A percentile compares a stretch with the other conserved stretches of the same genome.
phyloP scores from a whole-genome alignment of 2,797 vertebrate species.

The Lutjanus argentimaculatus region DNA sequence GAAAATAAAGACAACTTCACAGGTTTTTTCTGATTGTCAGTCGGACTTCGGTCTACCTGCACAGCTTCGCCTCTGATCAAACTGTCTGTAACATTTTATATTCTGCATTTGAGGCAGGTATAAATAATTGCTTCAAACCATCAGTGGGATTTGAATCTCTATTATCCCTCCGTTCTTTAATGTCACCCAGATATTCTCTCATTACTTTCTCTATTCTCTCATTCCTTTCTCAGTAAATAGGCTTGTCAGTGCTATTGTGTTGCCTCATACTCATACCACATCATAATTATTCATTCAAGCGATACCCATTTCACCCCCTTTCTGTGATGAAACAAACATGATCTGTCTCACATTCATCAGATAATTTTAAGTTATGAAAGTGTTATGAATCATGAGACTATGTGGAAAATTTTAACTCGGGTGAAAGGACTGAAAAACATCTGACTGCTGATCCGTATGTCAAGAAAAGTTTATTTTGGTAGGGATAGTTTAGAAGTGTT shows the following conservation, averaged over 20 bases:
- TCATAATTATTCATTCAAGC: conserved; percentile 47
- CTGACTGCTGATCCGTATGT: conserved; percentile 12
- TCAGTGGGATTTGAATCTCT: conserved; percentile 9
- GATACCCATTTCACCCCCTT: conserved; percentile 20
- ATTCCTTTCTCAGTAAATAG: conserved; percentile 29
- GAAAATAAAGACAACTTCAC: neutral
- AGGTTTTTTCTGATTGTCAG: neutral
- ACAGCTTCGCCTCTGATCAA: neutral
- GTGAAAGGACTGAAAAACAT: conserved; percentile 27
- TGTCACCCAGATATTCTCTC: conserved; percentile 28
- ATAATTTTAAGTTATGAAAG: conserved; percentile 29
- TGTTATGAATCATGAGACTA: conserved; percentile 25
- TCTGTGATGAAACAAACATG: conserved; percentile 16
- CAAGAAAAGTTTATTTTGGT: conserved; percentile 29
- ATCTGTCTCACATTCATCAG: conserved; percentile 29
- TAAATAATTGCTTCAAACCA: neutral
- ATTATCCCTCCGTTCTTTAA: conserved; percentile 21
- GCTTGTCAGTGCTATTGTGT: conserved; percentile 54
- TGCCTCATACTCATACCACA: conserved; percentile 28
- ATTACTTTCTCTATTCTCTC: conserved; percentile 25
- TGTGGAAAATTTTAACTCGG: neutral
- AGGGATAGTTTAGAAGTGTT: too few species aligned
- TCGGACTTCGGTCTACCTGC: neutral
- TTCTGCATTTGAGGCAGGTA: conserved; percentile 9
- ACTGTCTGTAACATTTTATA: neutral